phyloP scores from a whole-genome alignment of 2,888 invertebrate genomes.

The Sphaeridia pumilis region DNA sequence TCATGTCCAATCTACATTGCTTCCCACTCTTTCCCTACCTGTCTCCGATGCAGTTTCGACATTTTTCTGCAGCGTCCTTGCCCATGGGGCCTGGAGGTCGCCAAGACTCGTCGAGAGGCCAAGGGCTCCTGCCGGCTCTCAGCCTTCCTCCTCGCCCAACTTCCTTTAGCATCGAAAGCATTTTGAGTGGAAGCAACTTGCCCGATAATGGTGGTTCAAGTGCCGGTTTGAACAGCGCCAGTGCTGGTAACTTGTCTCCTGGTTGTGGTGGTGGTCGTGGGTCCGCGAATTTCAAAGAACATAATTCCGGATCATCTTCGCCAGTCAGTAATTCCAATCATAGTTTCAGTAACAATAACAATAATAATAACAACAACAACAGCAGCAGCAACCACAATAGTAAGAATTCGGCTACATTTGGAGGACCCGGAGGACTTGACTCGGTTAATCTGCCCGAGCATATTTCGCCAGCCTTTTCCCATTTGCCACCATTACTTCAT shows the following conservation, averaged over 20 bases:
- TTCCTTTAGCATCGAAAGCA: constrained; percentile 35
- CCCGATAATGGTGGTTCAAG: constrained; percentile 2
- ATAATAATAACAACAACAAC: no score
- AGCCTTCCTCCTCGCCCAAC: constrained; percentile 15
- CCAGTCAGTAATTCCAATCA: no score
- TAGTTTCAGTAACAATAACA: no score
- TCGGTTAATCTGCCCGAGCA: constrained; percentile 3
- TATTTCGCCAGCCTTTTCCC: constrained; percentile 23
- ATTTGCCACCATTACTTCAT: constrained; percentile 34
- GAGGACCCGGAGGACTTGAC: no score
- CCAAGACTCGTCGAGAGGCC: no score
- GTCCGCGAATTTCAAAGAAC: no score
- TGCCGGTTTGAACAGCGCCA: neutral
- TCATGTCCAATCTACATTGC: constrained; percentile 27
- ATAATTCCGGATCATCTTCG: no score
- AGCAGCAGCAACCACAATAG: no score
- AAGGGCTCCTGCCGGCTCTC: no score
- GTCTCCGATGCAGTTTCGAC: constrained; percentile 21
- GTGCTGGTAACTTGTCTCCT: no score
- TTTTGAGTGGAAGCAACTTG: constrained; percentile 20
- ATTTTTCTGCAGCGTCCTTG: constrained; percentile 11
- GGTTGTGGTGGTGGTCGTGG: no score
- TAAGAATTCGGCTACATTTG: no score
- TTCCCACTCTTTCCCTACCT: constrained; percentile 27
- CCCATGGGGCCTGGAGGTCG: neutral